These are phyloP conservation scores for Conopomorpha cramerella DNA, from an alignment of 1,140 invertebrate genomes.

Conservation along the genomic window DNA sequence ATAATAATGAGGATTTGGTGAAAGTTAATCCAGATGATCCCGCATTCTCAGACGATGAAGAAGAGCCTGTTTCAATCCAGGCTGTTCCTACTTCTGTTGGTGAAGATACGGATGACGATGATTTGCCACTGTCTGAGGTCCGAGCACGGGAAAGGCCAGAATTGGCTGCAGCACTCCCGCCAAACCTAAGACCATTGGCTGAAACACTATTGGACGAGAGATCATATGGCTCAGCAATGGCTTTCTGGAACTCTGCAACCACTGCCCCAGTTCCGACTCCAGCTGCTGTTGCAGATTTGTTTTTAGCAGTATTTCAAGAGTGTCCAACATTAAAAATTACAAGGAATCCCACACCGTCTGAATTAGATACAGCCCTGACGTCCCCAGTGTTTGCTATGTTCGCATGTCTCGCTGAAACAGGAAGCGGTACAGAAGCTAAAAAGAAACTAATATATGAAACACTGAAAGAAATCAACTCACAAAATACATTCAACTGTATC, in stretches of 20 bases:
- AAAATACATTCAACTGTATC: constrained; percentile 70
- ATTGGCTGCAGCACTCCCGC: constrained; percentile 60
- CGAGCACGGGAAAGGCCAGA: constrained; percentile 54
- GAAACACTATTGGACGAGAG: constrained; percentile 64
- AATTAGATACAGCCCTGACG: constrained; percentile 32
- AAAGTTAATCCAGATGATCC: constrained; percentile 64
- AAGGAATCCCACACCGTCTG: constrained; percentile 26
- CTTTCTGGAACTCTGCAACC: constrained; percentile 61
- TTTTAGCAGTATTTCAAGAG: constrained; percentile 42
- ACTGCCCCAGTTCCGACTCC: constrained; percentile 59
- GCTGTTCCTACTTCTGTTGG: too few species aligned
- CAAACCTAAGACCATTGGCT: constrained; percentile 67
- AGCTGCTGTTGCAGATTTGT: constrained; percentile 41
- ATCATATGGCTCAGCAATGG: constrained; percentile 56
- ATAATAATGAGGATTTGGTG: constrained; percentile 54
- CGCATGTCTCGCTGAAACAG: constrained; percentile 49
- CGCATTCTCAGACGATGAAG: constrained; percentile 81
- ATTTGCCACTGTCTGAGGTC: constrained; percentile 77
- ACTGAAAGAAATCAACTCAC: constrained; percentile 72
- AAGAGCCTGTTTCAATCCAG: constrained; percentile 62
- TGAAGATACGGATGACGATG: constrained; percentile 88
- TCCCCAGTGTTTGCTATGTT: constrained; percentile 49
- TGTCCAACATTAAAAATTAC: constrained; percentile 29
- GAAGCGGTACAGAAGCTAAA: constrained; percentile 75
- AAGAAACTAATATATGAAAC: constrained; percentile 74